These are phyloP conservation scores for Lasiurus cinereus DNA, from an alignment of 2,113 vertebrate species.

Conservation along the genomic window DNA sequence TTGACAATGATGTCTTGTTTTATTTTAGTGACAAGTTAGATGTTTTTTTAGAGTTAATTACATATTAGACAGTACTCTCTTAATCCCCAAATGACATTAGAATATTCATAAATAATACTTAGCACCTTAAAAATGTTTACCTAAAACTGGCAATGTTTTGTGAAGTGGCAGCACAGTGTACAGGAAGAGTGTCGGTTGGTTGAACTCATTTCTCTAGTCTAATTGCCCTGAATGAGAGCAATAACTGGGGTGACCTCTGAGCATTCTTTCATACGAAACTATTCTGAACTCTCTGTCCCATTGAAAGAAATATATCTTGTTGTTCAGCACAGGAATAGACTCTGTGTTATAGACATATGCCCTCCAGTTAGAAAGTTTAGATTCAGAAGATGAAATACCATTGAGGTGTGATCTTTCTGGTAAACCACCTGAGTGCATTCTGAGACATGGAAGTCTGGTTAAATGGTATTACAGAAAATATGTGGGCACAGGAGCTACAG, in stretches of 20 bases:
- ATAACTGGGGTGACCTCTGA: background rate
- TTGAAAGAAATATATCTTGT: background rate
- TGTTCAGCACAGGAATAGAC: conserved; percentile 31
- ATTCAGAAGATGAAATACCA: conserved; percentile 49
- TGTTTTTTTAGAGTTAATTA: conserved; percentile 1
- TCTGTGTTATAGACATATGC: conserved; percentile 40
- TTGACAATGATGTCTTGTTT: background rate
- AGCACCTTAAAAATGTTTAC: background rate
- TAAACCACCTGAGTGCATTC: conserved; percentile 52
- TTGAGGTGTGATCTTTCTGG: background rate
- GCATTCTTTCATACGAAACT: conserved; percentile 14
- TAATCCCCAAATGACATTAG: background rate
- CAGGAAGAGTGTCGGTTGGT: background rate
- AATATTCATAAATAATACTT: background rate
- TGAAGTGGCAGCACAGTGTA: background rate
- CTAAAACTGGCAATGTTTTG: background rate
- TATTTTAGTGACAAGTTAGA: background rate
- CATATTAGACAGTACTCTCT: background rate
- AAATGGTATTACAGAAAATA: conserved; percentile 27
- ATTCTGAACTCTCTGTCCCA: background rate
- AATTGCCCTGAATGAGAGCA: background rate
- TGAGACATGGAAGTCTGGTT: background rate
- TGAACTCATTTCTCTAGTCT: background rate
- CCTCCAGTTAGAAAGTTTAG: conserved; percentile 57
- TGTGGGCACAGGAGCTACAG: background rate